Conservation (phyloP, 2,113 vertebrate genomes). For the Leiothrix lutea region DNA sequence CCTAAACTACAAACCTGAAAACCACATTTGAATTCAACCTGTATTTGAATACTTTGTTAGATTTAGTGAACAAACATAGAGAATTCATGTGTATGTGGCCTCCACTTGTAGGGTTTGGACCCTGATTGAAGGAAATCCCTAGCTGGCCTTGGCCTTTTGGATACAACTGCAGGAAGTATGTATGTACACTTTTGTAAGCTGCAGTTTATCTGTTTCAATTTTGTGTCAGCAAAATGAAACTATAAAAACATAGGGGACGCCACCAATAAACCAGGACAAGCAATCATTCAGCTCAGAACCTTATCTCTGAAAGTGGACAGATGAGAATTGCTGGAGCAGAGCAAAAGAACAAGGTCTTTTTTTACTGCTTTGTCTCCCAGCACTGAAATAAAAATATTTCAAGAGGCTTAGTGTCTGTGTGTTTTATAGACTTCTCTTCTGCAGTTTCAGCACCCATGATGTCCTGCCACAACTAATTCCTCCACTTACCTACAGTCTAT, state of each 20-base stretch:
- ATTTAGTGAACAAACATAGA: neutral
- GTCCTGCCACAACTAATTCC: neutral
- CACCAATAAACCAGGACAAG: neutral
- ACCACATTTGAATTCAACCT: neutral
- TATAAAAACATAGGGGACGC: neutral
- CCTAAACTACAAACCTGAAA: neutral
- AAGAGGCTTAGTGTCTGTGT: neutral
- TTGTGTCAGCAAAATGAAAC: neutral
- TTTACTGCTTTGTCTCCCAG: neutral
- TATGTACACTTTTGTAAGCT: fast-evolving
- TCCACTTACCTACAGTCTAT: neutral
- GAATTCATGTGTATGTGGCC: neutral
- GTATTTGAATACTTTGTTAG: neutral
- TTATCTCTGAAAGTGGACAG: neutral
- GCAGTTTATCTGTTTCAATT: neutral
- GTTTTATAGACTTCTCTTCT: neutral
- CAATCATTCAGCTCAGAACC: neutral
- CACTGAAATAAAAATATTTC: neutral
- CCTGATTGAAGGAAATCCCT: neutral
- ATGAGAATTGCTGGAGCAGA: neutral
- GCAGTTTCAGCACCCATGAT: neutral
- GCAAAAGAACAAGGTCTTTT: neutral
- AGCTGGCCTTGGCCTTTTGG: neutral
- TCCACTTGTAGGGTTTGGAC: neutral
- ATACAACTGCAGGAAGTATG: neutral